Evolutionary conservation across 1,140 invertebrate genomes (phyloP), one percentile per base, ranked within the genome.

Genomic region (Leptinotarsa defecta): DNA sequence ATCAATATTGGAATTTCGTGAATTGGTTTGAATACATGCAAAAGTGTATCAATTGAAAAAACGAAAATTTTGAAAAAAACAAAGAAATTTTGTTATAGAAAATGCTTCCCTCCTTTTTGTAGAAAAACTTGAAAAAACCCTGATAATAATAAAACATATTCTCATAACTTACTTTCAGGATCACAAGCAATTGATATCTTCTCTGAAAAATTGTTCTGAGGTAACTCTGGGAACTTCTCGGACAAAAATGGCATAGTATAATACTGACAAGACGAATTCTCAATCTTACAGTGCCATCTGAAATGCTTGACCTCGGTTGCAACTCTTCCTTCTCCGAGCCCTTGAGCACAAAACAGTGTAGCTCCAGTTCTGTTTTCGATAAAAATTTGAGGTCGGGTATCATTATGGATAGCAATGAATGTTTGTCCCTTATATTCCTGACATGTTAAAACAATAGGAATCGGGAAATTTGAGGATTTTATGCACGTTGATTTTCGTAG

Each of bases 381-480:
- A 19, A 82, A 77, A 13, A 84, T 73, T 77, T 85, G 84, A 8
- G 91, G 91, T 82, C 89, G 85, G 13, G 86, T 79, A 81, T 93
- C 91, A 64, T 84, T 80, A 78, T 90, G 87, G 48, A 91, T 83
- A 27, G 89, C 87, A 52, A 92, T 83, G 75, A 88, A 92, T 0
- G 87, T 87, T 63, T 89, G 88, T 27, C 88, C 88, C 77, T 89
- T 88, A 17, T 88, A 86, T 78, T 90, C 87, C 81, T 89, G 87
- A 3, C 85, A 87, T 3, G 87, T 88, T 13, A 90, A 76, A 0
- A 89, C 86, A 11, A 89, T 76, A 5, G 89, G 88, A 27, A 89
- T 77, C 74, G 71, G 71, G 48, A 63, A 22, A 22, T 24, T 8
- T 19, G 61, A 15, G 24, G 81, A 80, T 11, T 84, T 83, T 34